Evolutionary conservation across 2,113 vertebrate species (phyloP), one percentile per base, ranked within the genome.

Genomic region (Sinocyclocheilus anophthalmus): DNA sequence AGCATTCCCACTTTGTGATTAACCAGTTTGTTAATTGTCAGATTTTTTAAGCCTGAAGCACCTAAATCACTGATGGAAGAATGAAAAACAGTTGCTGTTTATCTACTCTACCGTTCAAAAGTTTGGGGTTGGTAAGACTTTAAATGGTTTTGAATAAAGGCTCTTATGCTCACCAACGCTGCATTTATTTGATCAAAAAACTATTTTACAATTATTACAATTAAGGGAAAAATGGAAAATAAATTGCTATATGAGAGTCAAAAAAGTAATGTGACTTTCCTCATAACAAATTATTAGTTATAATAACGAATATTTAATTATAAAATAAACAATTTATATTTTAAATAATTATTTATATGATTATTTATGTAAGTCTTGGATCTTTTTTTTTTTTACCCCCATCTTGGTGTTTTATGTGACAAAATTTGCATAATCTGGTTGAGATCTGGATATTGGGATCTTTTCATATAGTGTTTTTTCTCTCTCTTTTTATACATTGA

Each of bases 1-100:
- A 81, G 37, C 81, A 85, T 83, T 86, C 50, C 77, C 55, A 69
- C 85, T n/a, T 22, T 39, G 69, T 50, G 80, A 33, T 57, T 59
- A 37, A 76, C 12, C 81, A 87, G 87, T 30, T 85, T 77, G 75
- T 69, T 81, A 7, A 84, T 86, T 85, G 81, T n/a, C 77, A 78
- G 39, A 63, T 42, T 77, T 84, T 72, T 11, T n/a, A 72, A 72
- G 69, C 9, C 69, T 72, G 24, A 73, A 33, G 30, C 10, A 14
- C 55, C 1, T 18, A 45, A 81, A 65, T 65, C 39, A 30, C 39
- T 80, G 12, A 6, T 63, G 33, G 20, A 80, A 59, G 22, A 67
- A 48, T 6, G 59, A 81, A 18, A 81, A 65, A 12, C 20, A 24
- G 5, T 63, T 61, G 37, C 45, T 53, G 20, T 22, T 50, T 33